A percentile compares a stretch with the other conserved stretches of the same genome.
phyloP scores from a whole-genome alignment of 2,113 vertebrate species.

The Bos javanicus region DNA sequence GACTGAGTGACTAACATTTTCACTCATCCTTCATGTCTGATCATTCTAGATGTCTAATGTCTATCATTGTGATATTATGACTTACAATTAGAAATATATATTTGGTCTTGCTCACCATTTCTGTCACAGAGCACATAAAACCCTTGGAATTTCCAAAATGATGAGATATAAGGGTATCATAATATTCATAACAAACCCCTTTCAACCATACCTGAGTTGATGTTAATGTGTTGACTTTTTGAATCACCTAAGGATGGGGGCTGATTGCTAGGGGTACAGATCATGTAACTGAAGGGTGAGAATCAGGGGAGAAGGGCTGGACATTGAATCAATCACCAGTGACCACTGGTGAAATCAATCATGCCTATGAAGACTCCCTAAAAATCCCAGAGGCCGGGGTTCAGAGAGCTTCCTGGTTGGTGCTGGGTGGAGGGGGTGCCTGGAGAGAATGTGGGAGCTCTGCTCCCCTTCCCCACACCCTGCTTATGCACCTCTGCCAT shows the following conservation, averaged over 20 bases:
- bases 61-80: neutral
- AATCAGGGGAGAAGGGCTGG: neutral
- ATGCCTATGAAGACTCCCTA: neutral
- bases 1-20: neutral
- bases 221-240: neutral
- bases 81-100: neutral
- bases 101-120: neutral
- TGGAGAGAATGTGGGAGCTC: neutral
- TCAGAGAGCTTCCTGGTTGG: neutral
- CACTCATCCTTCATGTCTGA: neutral
- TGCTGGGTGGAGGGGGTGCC: rapidly evolving
- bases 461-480: neutral
- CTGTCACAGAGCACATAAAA: neutral
- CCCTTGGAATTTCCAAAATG: neutral
- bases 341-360: neutral
- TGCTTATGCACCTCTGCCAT: neutral
- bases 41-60: neutral
- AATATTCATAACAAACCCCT: neutral
- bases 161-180: neutral
- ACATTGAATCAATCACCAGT: neutral
- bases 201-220: neutral
- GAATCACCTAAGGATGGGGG: neutral
- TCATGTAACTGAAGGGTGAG: neutral
- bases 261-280: neutral
- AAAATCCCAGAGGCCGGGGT: neutral